phyloP scores from a whole-genome alignment of 2,888 invertebrate genomes.

The Andrena dorsata region DNA sequence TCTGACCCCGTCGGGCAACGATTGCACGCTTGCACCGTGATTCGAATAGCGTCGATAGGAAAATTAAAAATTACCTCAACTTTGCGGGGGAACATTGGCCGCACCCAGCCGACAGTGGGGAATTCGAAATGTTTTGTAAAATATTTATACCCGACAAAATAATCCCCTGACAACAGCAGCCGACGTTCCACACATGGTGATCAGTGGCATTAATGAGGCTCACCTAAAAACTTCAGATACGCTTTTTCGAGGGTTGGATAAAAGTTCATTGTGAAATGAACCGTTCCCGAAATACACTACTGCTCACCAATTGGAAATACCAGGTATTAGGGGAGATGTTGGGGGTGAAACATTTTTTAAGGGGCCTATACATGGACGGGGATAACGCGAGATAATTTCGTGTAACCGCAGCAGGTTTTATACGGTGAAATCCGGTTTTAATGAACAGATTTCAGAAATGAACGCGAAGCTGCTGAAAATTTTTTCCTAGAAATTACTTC shows the following conservation, averaged over 20 bases:
- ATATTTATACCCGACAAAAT: conserved; percentile 18
- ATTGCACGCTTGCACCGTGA: neutral
- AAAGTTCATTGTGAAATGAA: neutral
- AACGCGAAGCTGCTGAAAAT: too few relatives aligned
- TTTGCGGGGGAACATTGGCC: too few relatives aligned
- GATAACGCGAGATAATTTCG: neutral
- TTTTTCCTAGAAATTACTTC: too few relatives aligned
- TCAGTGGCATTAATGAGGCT: neutral
- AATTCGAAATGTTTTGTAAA: conserved; percentile 28
- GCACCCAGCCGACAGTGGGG: conserved; percentile 8
- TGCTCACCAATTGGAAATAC: neutral
- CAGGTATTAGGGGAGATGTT: neutral
- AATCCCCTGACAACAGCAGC: conserved; percentile 1
- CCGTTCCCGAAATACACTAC: neutral
- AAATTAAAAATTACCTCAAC: conserved; percentile 6
- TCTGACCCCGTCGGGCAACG: neutral
- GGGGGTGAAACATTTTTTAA: neutral
- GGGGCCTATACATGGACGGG: neutral
- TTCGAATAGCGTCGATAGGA: neutral
- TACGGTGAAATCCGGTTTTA: neutral
- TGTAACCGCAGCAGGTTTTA: neutral
- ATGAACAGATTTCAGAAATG: neutral
- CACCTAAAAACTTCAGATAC: neutral
- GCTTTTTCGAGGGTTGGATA: neutral
- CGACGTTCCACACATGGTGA: neutral